Evolutionary conservation across 2,888 invertebrate genomes (phyloP).

Genomic region (Clivina fossor): DNA sequence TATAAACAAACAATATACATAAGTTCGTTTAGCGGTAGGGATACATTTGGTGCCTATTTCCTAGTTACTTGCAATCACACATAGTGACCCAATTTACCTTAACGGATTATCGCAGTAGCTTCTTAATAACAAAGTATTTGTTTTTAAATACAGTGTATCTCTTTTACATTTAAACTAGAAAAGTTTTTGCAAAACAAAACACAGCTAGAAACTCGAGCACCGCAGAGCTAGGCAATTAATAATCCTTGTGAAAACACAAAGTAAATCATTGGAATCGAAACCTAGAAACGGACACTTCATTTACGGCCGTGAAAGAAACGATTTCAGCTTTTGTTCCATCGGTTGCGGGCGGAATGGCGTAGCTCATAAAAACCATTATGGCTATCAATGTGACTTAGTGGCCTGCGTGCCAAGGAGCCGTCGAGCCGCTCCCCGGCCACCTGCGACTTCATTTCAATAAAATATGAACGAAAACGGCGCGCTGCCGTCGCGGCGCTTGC

Average conservation of each 20-base stretch:
- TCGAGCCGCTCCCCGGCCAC: constrained; percentile 41
- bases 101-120: too few species aligned
- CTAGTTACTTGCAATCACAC: too few species aligned
- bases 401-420: constrained; percentile 4
- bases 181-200: too few species aligned
- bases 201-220: too few species aligned
- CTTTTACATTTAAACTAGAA: too few species aligned
- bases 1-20: too few species aligned
- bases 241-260: too few species aligned
- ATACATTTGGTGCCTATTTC: too few species aligned
- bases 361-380: constrained; percentile 29
- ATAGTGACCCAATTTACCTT: too few species aligned
- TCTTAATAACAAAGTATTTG: too few species aligned
- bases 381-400: constrained; percentile 32
- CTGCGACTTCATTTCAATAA: constrained; percentile 52
- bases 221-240: constrained; percentile 25
- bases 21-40: too few species aligned
- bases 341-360: constrained; percentile 17
- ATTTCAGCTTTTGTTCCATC: constrained; percentile 23
- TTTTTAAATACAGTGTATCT: too few species aligned
- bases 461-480: constrained; percentile 47
- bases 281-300: constrained; percentile 30
- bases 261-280: constrained; percentile 23
- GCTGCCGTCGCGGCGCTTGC: not conserved
- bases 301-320: constrained; percentile 11